phyloP scores from a whole-genome alignment of 2,888 invertebrate species.

The Agrilus mali region DNA sequence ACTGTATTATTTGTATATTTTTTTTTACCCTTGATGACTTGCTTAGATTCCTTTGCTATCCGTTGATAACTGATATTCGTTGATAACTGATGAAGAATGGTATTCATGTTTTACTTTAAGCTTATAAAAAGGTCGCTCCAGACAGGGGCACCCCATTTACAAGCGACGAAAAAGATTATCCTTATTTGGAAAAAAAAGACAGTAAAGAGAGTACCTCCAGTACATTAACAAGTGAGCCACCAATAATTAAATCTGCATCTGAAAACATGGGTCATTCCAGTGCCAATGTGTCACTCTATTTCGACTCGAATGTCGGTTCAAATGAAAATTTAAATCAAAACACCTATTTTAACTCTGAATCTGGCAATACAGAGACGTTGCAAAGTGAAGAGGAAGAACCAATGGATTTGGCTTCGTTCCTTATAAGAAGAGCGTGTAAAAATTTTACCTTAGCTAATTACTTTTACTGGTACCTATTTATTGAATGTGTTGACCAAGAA shows the following conservation, averaged over 20 bases:
- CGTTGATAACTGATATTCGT: too few species aligned
- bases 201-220: conserved; percentile 29
- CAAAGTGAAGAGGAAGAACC: conserved; percentile 37
- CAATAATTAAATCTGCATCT: conserved; percentile 25
- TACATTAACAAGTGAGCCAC: conserved; percentile 26
- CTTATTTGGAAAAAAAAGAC: conserved; percentile 30
- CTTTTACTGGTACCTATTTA: conserved; percentile 91
- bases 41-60: too few species aligned
- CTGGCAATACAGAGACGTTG: conserved; percentile 38
- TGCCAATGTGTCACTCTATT: too few species aligned
- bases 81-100: too few species aligned
- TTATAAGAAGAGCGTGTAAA: conserved; percentile 78
- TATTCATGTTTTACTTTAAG: conserved; percentile 8
- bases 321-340: conserved; percentile 25
- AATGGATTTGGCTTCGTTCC: conserved; percentile 74
- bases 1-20: too few species aligned
- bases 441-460: conserved; percentile 90
- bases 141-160: conserved; percentile 21
- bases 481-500: conserved; percentile 88
- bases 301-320: conserved; percentile 21
- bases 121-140: conserved; percentile 23
- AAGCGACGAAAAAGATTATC: conserved; percentile 30
- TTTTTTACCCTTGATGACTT: too few species aligned
- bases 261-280: not conserved
- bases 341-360: conserved; percentile 28